Percentiles rank a stretch among this genome's conserved stretches.
Evolutionary conservation across 2,113 vertebrate genomes (phyloP).

Genomic region (Sturnus vulgaris): DNA sequence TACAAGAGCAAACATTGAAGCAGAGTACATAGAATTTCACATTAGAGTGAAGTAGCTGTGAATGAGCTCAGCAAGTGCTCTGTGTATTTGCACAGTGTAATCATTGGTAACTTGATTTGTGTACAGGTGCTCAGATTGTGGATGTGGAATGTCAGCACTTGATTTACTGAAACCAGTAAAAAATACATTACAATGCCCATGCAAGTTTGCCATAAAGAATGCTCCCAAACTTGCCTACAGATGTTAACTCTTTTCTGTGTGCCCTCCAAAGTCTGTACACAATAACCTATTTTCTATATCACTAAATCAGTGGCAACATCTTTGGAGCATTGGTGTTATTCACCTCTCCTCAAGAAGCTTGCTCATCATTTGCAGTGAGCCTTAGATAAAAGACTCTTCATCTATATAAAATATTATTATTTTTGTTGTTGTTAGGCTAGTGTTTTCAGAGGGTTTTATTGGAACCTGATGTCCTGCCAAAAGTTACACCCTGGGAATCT

Average conservation of each 20-base stretch:
- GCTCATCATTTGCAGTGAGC: neutral
- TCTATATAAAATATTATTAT: slow-evolving; percentile 6
- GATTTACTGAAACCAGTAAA: slow-evolving; percentile 23
- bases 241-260: neutral
- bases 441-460: slow-evolving; percentile 40
- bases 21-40: neutral
- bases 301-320: neutral
- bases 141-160: neutral
- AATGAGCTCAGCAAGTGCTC: neutral
- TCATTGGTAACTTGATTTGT: neutral
- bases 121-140: neutral
- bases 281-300: neutral
- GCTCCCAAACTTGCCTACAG: neutral
- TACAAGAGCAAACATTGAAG: neutral
- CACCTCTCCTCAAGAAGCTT: neutral
- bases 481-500: slow-evolving; percentile 54
- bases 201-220: neutral
- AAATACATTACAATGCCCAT: neutral
- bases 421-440: neutral
- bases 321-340: neutral
- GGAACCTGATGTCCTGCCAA: slow-evolving; percentile 61
- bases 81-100: neutral
- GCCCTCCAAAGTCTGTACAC: neutral
- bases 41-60: neutral
- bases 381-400: neutral